phyloP scores from a whole-genome alignment of 2,113 vertebrate genomes.

The Eulemur macaco region DNA sequence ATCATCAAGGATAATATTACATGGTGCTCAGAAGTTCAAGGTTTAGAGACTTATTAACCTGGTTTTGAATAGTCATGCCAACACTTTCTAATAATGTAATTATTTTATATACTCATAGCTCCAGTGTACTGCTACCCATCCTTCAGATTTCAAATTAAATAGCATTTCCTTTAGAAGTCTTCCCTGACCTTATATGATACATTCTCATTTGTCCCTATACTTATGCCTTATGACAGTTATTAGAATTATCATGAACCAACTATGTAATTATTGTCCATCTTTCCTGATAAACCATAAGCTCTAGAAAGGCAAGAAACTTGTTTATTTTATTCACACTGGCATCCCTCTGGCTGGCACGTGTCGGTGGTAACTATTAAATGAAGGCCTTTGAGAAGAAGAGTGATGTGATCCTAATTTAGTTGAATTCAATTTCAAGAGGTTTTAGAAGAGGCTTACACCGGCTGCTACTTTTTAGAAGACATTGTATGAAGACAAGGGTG shows the following conservation, averaged over 20 bases:
- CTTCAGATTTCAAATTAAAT: neutral
- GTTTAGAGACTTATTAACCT: neutral
- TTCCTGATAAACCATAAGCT: neutral
- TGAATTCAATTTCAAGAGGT: neutral
- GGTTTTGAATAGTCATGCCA: neutral
- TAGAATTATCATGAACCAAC: neutral
- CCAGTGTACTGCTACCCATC: neutral
- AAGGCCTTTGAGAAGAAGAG: neutral
- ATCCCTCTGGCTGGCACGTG: neutral
- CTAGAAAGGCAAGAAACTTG: neutral
- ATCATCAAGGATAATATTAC: neutral
- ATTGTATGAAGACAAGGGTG: neutral
- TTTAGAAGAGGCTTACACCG: neutral
- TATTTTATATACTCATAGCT: neutral
- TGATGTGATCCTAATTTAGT: neutral
- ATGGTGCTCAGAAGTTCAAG: neutral
- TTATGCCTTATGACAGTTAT: neutral
- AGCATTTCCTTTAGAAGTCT: neutral
- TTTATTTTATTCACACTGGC: neutral
- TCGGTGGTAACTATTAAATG: neutral
- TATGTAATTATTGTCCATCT: neutral
- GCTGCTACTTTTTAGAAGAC: neutral
- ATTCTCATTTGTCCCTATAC: neutral
- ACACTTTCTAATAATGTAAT: neutral
- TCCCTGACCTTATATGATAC: neutral